Evolutionary conservation across 2,797 vertebrate genomes (phyloP), one percentile per base, ranked within the genome.

Genomic region (Phoebastria nigripes): DNA sequence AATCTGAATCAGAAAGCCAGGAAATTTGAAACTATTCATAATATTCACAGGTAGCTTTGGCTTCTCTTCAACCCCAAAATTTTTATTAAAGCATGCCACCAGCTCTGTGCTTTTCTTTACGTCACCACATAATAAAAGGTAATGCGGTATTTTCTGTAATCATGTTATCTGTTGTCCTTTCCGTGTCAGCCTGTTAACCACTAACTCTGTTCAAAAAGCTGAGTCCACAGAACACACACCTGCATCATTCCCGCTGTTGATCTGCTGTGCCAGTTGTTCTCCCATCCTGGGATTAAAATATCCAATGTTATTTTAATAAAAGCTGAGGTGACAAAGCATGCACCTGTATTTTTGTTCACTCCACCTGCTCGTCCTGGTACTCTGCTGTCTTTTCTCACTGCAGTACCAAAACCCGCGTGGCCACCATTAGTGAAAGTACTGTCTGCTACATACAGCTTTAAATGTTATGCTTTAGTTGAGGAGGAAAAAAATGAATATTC

Each of bases 211-310:
- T 89, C 21, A 70, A 80, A 95, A 87, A 90, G 93, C 96, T 96
- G 93, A 96, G 69, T 89, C 74, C 20, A 63, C 56, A 87, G 47
- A 94, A 93, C 44, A 37, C 35, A 80, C 94, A 97, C 94, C 96
- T 97, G 94, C 65, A 82, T 56, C 18, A 7, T 65, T 83, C 59
- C 47, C 29, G 6, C 35, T 56, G 19, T 67, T 85, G 83, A 76
- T 90, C 71, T 82, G 65, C 82, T 86, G 39, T 83, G 82, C 84
- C 90, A 84, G 80, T 96, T 89, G 54, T 82, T 84, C 62, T 79
- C 18, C 46, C 2, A 4, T 80, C 37, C 72, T 90, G 90, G 74
- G 92, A 94, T 69, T 89, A 54, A 58, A 94, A 81, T 83, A 92
- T 66, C 62, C 72, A 84, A 7, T 74, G 29, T 69, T 79, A 80